Percentiles rank a stretch among this genome's conserved stretches.
Evolutionary conservation across 2,888 invertebrate genomes (phyloP).

Genomic region (Tetranychus truncatus): DNA sequence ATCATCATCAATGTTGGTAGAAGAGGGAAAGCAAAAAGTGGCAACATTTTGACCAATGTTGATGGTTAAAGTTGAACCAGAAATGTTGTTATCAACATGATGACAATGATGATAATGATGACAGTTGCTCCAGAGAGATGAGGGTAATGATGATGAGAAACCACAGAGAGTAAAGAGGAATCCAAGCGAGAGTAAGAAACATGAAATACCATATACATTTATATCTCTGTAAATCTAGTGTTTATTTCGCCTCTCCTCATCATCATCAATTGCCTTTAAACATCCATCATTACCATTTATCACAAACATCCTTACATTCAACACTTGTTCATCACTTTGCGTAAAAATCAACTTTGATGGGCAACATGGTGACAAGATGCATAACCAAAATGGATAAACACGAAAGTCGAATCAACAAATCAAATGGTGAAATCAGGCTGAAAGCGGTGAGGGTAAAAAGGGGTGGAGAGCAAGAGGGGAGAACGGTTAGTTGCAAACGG

Average conservation of each 20-base stretch:
- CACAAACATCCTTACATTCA: not conserved
- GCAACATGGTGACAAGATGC: not conserved
- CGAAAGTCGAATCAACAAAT: no score
- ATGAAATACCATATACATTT: not conserved
- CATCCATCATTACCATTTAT: constrained; percentile 4
- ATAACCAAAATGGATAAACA: no score
- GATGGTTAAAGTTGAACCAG: not conserved
- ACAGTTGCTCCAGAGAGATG: not conserved
- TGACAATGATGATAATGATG: not conserved
- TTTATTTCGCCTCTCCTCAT: not conserved
- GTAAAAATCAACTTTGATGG: no score
- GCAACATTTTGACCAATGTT: not conserved
- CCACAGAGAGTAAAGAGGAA: not conserved
- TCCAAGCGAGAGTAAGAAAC: constrained; percentile 13
- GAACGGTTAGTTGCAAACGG: no score
- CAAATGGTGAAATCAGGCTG: no score
- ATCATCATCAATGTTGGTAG: not conserved
- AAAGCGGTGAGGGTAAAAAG: no score
- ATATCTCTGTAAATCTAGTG: not conserved
- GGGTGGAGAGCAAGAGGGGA: no score
- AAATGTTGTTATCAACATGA: not conserved
- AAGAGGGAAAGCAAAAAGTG: not conserved
- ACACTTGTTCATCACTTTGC: no score
- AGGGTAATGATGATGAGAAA: not conserved
- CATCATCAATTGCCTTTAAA: not conserved